Evolutionary conservation across 2,113 vertebrate genomes (phyloP), one percentile per base, ranked within the genome.

Genomic region (Hyla sarda): DNA sequence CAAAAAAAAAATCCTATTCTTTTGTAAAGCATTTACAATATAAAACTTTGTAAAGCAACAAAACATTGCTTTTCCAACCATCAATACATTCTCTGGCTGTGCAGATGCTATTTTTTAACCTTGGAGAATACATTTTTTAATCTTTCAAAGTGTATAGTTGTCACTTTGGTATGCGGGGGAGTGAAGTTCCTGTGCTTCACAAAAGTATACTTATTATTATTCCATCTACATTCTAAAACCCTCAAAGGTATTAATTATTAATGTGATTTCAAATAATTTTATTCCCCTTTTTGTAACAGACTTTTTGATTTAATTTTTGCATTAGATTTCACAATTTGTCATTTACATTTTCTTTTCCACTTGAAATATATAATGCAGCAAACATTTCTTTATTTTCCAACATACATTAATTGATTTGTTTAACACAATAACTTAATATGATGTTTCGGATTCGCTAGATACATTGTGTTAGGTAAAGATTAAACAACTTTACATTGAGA

Each of bases 261-360:
- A 79, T 79, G 52, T 62, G 30, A 80, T 60, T 54, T 60, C 32
- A 80, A 54, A 79, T 78, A 56, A 78, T 79, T 80, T 80, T 45
- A 80, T 60, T 41, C 77, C 56, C 32, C 23, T 14, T 37, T 79
- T 79, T 52, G n/a, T n/a, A n/a, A n/a, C n/a, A n/a, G n/a, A n/a
- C n/a, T 80, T 60, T 56, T 56, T 5, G 30, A 19, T 32, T 34
- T 56, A 41, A 41, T 30, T 12, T 34, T 32, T 75, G 21, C 13
- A 4, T 28, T 2, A 30, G 28, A 56, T n/a, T 47, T 77, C 13
- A 37, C 34, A 17, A 52, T 21, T 54, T 77, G 17, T 21, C 28
- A 54, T 34, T 77, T 54, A 77, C 28, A 77, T 77, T 21, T 77
- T 54, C 16, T 32, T 2, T 48, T 32, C 28, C 48, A 52, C n/a